phyloP scores from a whole-genome alignment of 2,797 vertebrate genomes.

The Okamejei kenojei region DNA sequence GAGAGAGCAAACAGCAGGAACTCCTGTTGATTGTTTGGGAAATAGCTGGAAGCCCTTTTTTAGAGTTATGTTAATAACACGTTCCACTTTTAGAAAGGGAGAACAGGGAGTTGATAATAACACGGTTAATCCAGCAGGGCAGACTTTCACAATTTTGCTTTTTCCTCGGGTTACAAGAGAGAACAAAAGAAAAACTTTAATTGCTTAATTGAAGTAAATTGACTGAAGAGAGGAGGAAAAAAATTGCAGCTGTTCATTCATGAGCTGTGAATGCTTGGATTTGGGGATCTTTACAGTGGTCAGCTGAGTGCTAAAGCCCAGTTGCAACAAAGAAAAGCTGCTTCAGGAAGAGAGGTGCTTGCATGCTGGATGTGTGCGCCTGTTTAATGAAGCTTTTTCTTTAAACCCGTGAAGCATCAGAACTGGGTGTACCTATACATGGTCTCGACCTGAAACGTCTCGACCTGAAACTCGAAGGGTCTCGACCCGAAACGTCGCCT shows the following conservation, averaged over 20 bases:
- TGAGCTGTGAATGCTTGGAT: conserved; percentile 27
- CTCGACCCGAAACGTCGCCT: no score
- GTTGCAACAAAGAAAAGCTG: not conserved
- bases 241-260: conserved; percentile 29
- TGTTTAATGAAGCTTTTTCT: not conserved
- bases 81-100: conserved; percentile 45
- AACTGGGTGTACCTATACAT: not conserved
- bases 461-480: no score
- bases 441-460: no score
- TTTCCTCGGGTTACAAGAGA: conserved; percentile 35
- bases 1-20: conserved; percentile 40
- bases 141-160: conserved; percentile 41
- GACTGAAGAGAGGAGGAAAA: not conserved
- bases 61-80: conserved; percentile 42
- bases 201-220: conserved; percentile 37
- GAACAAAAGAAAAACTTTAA: conserved; percentile 3
- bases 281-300: conserved; percentile 37
- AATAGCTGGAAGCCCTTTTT: conserved; percentile 44
- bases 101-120: conserved; percentile 40
- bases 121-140: conserved; percentile 41
- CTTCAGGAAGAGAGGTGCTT: not conserved
- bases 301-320: not conserved
- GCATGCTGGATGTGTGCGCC: not conserved
- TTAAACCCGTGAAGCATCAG: not conserved
- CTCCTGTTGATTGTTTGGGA: conserved; percentile 40